Conservation (phyloP, 2,113 vertebrate species). For the Plectropomus leopardus region DNA sequence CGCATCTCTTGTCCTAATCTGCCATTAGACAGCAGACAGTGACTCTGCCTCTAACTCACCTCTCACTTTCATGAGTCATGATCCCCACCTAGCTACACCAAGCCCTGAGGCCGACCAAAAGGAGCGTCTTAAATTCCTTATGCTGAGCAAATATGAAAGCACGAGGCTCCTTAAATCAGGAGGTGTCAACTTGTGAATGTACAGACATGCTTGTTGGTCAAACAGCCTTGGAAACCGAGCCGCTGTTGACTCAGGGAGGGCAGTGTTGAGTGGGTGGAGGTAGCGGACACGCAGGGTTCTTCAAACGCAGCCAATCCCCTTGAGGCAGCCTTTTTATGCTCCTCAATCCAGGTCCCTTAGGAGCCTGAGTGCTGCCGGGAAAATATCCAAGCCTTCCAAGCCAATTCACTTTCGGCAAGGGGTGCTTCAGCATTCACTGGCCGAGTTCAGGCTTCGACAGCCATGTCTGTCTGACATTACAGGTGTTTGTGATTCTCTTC, state of each 20-base stretch:
- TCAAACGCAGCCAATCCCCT: constrained; percentile 64
- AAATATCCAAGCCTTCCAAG: constrained; percentile 59
- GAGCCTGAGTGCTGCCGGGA: constrained; percentile 77
- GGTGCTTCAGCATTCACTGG: constrained; percentile 25
- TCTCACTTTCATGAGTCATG: constrained; percentile 57
- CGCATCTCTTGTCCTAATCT: constrained; percentile 40
- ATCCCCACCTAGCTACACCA: constrained; percentile 48
- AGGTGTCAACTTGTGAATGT: constrained; percentile 77
- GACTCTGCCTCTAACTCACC: constrained; percentile 34
- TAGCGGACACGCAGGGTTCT: constrained; percentile 58
- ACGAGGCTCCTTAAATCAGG: constrained; percentile 68
- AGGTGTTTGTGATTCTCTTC: constrained; percentile 4
- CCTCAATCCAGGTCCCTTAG: constrained; percentile 69
- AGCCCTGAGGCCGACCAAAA: constrained; percentile 51
- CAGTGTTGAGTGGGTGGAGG: constrained; percentile 60
- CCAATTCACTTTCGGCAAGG: constrained; percentile 36
- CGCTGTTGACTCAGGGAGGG: constrained; percentile 79
- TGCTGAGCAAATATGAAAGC: constrained; percentile 58
- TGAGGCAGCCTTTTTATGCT: constrained; percentile 76
- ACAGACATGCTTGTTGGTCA: constrained; percentile 77
- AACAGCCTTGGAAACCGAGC: constrained; percentile 75
- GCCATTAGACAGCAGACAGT: constrained; percentile 30
- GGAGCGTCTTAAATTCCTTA: constrained; percentile 61
- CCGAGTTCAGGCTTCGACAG: not conserved
- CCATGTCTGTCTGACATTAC: not conserved